A percentile compares a stretch with the other conserved stretches of the same genome.
These are phyloP conservation scores for Acromyrmex echinatior DNA, from an alignment of 1,140 invertebrate species.

Conservation along the genomic window DNA sequence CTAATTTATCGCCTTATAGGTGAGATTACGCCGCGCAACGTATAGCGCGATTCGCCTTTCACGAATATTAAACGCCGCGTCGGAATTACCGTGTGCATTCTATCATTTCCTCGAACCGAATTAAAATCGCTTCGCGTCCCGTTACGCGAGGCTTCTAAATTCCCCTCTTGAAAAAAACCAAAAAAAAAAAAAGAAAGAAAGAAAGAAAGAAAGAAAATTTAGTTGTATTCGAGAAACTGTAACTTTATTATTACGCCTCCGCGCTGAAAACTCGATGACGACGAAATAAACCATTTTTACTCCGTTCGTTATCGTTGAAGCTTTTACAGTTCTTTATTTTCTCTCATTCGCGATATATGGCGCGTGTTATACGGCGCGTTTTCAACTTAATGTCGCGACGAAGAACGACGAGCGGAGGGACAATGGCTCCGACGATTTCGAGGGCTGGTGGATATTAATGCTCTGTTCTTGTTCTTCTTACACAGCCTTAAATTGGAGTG, in stretches of 20 bases:
- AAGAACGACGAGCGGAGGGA: constrained; percentile 44
- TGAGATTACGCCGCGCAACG: constrained; percentile 42
- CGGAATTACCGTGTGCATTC: not conserved
- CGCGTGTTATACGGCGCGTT: not conserved
- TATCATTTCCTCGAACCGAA: constrained; percentile 5
- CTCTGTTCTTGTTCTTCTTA: constrained; percentile 82
- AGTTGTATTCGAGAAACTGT: not conserved
- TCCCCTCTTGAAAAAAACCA: not conserved
- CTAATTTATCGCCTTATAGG: constrained; percentile 70
- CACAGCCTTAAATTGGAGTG: constrained; percentile 95
- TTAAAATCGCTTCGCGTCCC: constrained; percentile 17
- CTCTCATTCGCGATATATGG: constrained; percentile 22
- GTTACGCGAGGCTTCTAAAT: not conserved
- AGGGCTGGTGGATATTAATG: constrained; percentile 78
- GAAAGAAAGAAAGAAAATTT: not conserved
- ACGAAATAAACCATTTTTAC: constrained; percentile 27
- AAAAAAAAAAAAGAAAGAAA: not conserved
- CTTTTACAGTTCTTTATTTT: constrained; percentile 26
- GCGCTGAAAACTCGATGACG: not conserved
- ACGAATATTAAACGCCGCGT: constrained; percentile 38
- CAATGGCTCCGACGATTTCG: constrained; percentile 64
- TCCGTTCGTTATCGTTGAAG: constrained; percentile 41
- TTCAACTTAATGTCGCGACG: constrained; percentile 52
- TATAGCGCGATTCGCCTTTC: constrained; percentile 38
- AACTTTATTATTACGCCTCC: not conserved